Conservation (phyloP, 2,797 vertebrate species). For the Rhinogobio ventralis region DNA sequence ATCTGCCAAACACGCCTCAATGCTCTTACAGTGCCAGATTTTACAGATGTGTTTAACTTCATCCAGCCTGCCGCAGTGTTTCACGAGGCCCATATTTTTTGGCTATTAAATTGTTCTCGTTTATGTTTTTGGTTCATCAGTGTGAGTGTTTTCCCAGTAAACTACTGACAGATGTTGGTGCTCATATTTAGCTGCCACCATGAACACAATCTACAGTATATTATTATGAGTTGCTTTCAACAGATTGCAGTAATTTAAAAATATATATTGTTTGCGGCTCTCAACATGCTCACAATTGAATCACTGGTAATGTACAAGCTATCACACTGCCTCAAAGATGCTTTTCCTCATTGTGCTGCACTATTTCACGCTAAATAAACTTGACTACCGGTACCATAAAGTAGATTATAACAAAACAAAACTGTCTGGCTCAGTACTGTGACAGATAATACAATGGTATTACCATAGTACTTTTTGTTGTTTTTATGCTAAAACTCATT, state of each 20-base stretch:
- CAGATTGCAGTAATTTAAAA: slow-evolving; percentile 25
- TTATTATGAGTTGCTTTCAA: slow-evolving; percentile 25
- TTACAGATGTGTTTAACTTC: slow-evolving; percentile 34
- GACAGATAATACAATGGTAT: not conserved
- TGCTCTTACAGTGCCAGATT: slow-evolving; percentile 19
- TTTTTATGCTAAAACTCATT: not conserved
- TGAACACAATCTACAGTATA: slow-evolving; percentile 7
- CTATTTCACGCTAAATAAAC: slow-evolving; percentile 9
- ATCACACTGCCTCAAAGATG: slow-evolving; percentile 5
- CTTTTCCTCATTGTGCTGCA: slow-evolving; percentile 10
- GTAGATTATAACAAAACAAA: not conserved
- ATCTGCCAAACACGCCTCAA: slow-evolving; percentile 20
- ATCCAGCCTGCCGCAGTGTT: slow-evolving; percentile 13
- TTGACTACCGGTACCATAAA: slow-evolving; percentile 4
- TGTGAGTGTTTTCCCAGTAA: slow-evolving; percentile 7
- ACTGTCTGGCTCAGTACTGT: not conserved
- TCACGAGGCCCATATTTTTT: slow-evolving; percentile 7
- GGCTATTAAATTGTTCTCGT: slow-evolving; percentile 19
- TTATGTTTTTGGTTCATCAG: slow-evolving; percentile 35
- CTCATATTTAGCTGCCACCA: slow-evolving; percentile 5
- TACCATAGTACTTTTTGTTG: not conserved
- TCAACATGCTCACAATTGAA: slow-evolving; percentile 12
- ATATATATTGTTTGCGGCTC: slow-evolving; percentile 29
- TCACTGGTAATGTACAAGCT: slow-evolving; percentile 28
- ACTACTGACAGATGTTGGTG: slow-evolving; percentile 26